Percentiles rank a stretch among this genome's conserved stretches.
These are phyloP conservation scores for Drosophila picticornis DNA, from an alignment of 2,888 invertebrate species.

Conservation along the genomic window DNA sequence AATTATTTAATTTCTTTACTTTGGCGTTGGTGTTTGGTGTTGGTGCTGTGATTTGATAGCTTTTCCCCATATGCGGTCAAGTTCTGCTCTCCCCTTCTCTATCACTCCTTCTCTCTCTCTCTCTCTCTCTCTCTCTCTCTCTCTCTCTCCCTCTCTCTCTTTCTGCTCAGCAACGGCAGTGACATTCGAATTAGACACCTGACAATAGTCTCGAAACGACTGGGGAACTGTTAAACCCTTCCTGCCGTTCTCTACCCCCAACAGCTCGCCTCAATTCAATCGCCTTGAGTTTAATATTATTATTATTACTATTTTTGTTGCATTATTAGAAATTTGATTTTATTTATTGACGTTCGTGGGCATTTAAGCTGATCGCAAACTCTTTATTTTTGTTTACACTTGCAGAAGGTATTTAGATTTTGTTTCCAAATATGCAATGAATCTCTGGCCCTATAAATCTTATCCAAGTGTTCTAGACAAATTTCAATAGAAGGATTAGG, in stretches of 20 bases:
- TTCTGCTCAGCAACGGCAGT: slow-evolving; percentile 57
- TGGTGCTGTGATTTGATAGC: slow-evolving; percentile 11
- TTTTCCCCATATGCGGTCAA: slow-evolving; percentile 45
- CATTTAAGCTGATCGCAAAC: slow-evolving; percentile 61
- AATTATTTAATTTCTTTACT: slow-evolving; percentile 70
- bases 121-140: background rate
- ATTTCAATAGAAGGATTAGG: background rate
- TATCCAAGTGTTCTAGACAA: background rate
- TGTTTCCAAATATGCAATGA: background rate
- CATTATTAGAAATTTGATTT: slow-evolving; percentile 76
- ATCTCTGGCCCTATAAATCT: background rate
- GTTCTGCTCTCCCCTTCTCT: slow-evolving; percentile 33
- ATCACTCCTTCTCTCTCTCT: too few species aligned
- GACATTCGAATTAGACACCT: slow-evolving; percentile 81
- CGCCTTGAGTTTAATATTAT: slow-evolving; percentile 58
- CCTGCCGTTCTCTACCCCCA: background rate
- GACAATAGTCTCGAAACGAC: slow-evolving; percentile 59
- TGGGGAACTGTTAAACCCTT: slow-evolving; percentile 34
- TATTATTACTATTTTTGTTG: slow-evolving; percentile 33
- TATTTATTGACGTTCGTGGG: slow-evolving; percentile 56
- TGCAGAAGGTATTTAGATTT: background rate
- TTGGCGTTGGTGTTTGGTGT: slow-evolving; percentile 42
- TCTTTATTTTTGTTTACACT: background rate
- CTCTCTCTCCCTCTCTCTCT: too few species aligned
- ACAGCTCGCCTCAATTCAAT: background rate